Conservation (phyloP, 1,140 invertebrate species). For the Monomorium pharaonis region DNA sequence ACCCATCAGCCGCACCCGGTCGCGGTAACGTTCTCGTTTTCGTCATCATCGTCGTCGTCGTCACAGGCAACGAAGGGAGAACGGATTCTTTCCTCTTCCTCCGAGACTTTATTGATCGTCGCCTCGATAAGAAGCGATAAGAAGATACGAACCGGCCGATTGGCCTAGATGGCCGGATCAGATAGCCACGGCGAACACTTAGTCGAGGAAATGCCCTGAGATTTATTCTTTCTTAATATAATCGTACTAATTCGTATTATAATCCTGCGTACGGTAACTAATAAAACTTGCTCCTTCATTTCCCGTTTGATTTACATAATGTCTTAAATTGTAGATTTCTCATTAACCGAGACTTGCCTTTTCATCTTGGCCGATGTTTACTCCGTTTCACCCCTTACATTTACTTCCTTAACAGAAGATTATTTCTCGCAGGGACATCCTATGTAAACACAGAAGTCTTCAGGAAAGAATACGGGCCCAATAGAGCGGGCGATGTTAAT, state of each 20-base stretch:
- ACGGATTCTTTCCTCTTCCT: conserved; percentile 84
- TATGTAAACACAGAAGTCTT: conserved; percentile 18
- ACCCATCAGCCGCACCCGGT: conserved; percentile 42
- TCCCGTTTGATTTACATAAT: neutral
- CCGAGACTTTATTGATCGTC: conserved; percentile 84
- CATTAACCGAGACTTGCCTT: neutral
- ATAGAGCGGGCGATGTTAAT: conserved; percentile 28
- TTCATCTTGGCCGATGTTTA: neutral
- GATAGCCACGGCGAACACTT: neutral
- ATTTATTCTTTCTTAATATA: conserved; percentile 5
- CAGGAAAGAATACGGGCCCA: neutral
- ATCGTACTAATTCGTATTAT: neutral
- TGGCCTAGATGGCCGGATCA: conserved; percentile 72
- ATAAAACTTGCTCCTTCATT: too few species aligned
- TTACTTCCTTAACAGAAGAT: conserved; percentile 30
- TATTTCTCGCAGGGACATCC: conserved; percentile 1
- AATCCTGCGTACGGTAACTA: neutral
- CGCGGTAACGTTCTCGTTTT: conserved; percentile 28
- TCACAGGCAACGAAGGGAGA: conserved; percentile 77
- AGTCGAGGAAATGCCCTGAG: neutral
- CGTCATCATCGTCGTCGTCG: conserved; percentile 67
- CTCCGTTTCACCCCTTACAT: neutral
- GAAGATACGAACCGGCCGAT: conserved; percentile 83
- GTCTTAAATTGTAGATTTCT: conserved; percentile 15
- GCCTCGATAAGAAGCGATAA: conserved; percentile 84